Evolutionary conservation across 2,113 vertebrate species (phyloP), one percentile per base, ranked within the genome.

Genomic region (Brachirus orientalis): DNA sequence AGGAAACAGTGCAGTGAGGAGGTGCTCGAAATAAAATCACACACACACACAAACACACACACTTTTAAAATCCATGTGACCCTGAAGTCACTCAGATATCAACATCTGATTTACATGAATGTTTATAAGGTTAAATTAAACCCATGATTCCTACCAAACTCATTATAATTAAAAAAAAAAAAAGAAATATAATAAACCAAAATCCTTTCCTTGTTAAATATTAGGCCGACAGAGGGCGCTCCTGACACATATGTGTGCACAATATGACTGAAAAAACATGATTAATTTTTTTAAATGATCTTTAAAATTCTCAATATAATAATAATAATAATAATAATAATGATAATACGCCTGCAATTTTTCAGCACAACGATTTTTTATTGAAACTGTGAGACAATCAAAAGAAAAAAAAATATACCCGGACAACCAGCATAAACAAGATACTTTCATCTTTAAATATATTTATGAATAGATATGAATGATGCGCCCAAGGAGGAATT

Each of bases 351-450:
- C 2, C 57, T 54, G n/a, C 11, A 62, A 76, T 46, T 13, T 77
- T 91, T 92, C 79, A 93, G 86, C 91, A 91, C 91, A 91, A 94
- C 84, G 86, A 86, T 90, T 92, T 92, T 94, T 95, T 95, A 95
- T 96, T 96, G 94, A 96, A 96, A 96, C 91, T 93, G 95, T 95
- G 94, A 95, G 90, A 93, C 91, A 94, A 93, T 92, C 86, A 88
- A 92, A 88, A 90, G 92, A 92, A 92, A 87, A 87, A 89, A 90
- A 84, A 91, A 94, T 92, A 86, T 91, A 93, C 92, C 92, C 91
- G 91, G 94, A 94, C 92, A 94, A 94, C 93, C 95, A 94, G 92
- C 94, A 95, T 92, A 90, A 95, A 94, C 90, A 93, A 92, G 92
- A 95, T 93, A 93, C 89, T 90, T 93, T 93, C 90, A 90, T 86